phyloP scores from a whole-genome alignment of 2,888 invertebrate genomes.

The Criorhina ranunculi region DNA sequence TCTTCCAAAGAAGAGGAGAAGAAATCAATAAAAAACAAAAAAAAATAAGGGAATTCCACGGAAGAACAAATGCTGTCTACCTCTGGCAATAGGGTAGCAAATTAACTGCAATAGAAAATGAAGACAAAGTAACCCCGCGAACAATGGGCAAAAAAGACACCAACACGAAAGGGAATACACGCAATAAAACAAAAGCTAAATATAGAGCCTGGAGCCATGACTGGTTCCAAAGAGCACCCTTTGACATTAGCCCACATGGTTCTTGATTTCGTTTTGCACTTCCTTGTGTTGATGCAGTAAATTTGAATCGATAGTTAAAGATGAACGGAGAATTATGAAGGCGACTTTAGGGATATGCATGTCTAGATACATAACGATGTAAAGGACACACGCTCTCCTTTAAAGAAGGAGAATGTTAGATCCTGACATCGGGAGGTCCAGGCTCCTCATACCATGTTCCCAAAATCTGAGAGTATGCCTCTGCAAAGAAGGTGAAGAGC shows the following conservation, averaged over 20 bases:
- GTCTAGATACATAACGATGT: no score
- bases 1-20: neutral
- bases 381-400: no score
- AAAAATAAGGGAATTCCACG: slow-evolving; percentile 7
- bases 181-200: slow-evolving; percentile 5
- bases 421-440: no score
- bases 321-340: neutral
- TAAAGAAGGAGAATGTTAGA: no score
- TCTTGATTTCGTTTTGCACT: neutral
- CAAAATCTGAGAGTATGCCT: no score
- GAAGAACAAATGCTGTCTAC: slow-evolving; percentile 12
- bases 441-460: no score
- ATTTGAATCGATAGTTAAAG: neutral
- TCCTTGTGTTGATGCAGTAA: neutral
- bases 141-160: slow-evolving; percentile 3
- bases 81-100: slow-evolving; percentile 1
- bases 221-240: neutral
- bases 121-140: slow-evolving; percentile 17
- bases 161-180: slow-evolving; percentile 10
- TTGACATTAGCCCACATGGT: slow-evolving; percentile 8
- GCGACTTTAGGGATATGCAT: no score
- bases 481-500: no score
- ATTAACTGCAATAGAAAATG: slow-evolving; percentile 30
- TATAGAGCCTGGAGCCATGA: neutral
- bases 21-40: slow-evolving; percentile 19